A percentile compares a stretch with the other conserved stretches of the same genome.
Evolutionary conservation across 2,888 invertebrate species (phyloP).

Genomic region (Gastracanthus pulcherrimus): DNA sequence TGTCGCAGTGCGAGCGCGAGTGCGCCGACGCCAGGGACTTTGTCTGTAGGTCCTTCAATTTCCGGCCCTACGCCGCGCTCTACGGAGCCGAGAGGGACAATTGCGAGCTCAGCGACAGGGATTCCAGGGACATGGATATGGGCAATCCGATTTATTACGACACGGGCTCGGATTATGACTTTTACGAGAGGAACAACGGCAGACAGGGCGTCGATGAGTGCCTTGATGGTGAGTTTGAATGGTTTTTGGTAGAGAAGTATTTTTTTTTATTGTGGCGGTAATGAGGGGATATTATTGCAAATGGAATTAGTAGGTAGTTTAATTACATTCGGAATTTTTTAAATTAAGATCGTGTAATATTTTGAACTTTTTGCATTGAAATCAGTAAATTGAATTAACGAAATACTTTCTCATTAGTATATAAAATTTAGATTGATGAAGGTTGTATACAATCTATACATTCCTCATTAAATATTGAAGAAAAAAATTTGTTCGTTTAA

Average conservation of each 20-base stretch:
- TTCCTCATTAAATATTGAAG: too few relatives aligned
- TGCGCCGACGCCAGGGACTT: conserved; percentile 86
- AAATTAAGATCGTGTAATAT: too few relatives aligned
- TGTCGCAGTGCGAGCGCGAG: conserved; percentile 89
- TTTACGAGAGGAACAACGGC: conserved; percentile 88
- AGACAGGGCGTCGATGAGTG: conserved; percentile 88
- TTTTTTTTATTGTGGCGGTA: background rate
- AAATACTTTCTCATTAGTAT: too few relatives aligned
- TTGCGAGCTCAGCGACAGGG: conserved; percentile 93
- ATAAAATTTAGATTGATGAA: too few relatives aligned
- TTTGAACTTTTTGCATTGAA: too few relatives aligned
- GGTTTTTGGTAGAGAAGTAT: background rate
- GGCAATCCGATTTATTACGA: conserved; percentile 93
- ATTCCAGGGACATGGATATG: conserved; percentile 89
- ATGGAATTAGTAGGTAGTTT: too few relatives aligned
- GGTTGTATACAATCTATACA: too few relatives aligned
- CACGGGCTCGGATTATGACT: conserved; percentile 89
- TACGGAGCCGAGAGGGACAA: conserved; percentile 87
- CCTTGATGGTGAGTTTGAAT: conserved; percentile 85
- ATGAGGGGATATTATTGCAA: too few relatives aligned
- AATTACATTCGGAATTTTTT: too few relatives aligned
- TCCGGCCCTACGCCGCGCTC: conserved; percentile 83
- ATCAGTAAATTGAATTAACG: too few relatives aligned
- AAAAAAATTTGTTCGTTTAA: too few relatives aligned
- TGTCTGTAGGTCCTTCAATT: conserved; percentile 88